Percentiles rank a stretch among this genome's conserved stretches.
These are phyloP conservation scores for Silurus glanis DNA, from an alignment of 2,113 vertebrate species.

Conservation along the genomic window DNA sequence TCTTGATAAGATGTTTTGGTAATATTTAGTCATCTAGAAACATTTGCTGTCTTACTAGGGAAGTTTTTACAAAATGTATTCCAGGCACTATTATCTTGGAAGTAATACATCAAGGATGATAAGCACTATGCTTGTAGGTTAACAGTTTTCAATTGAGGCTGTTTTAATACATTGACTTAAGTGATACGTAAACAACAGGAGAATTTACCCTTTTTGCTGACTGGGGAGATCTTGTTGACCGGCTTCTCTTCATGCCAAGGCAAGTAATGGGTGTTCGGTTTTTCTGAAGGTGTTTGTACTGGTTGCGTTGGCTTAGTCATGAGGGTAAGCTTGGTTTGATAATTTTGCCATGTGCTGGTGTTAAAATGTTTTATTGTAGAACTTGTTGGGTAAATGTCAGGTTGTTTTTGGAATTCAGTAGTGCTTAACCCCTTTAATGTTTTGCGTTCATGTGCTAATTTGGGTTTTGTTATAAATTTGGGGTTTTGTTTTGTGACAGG, in stretches of 20 bases:
- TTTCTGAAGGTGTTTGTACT: constrained; percentile 23
- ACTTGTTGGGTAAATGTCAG: neutral
- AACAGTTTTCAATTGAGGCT: neutral
- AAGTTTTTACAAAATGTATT: constrained; percentile 14
- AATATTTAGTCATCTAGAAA: constrained; percentile 18
- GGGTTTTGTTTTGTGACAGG: neutral
- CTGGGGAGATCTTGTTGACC: constrained; percentile 24
- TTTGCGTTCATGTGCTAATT: constrained; percentile 7
- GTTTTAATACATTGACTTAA: constrained; percentile 5
- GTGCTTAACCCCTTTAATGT: neutral
- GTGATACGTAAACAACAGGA: constrained; percentile 14
- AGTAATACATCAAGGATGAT: neutral
- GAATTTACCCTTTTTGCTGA: constrained; percentile 50
- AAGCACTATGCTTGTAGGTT: neutral
- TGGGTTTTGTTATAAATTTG: neutral
- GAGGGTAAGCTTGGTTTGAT: neutral
- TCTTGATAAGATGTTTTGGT: neutral
- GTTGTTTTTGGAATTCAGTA: constrained; percentile 1
- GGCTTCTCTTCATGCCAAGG: constrained; percentile 34
- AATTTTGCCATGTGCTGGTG: constrained; percentile 1
- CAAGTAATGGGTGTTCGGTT: constrained; percentile 20
- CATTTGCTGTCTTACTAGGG: neutral
- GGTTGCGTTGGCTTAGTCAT: constrained; percentile 3
- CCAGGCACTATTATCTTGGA: neutral
- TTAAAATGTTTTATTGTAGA: constrained; percentile 2